These are phyloP conservation scores for Anseranas semipalmata DNA, from an alignment of 2,113 vertebrate genomes.

Conservation along the genomic window DNA sequence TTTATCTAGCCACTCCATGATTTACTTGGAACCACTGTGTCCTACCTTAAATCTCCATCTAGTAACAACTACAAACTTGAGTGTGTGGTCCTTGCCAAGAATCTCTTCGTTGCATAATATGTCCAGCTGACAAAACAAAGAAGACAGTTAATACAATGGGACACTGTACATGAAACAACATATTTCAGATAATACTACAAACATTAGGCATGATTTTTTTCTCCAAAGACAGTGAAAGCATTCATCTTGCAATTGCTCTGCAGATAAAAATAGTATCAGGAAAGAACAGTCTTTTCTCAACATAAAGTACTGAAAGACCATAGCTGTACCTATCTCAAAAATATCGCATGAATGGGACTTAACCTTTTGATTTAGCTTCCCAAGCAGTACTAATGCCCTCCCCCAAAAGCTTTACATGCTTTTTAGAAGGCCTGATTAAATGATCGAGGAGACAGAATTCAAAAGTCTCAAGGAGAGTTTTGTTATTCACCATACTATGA, in stretches of 20 bases:
- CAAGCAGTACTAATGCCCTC: neutral
- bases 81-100: conserved; percentile 97
- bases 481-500: neutral
- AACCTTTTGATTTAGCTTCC: neutral
- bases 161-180: neutral
- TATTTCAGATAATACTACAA: neutral
- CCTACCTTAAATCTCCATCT: conserved; percentile 99
- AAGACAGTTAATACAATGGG: neutral
- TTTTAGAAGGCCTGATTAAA: neutral
- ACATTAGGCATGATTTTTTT: neutral
- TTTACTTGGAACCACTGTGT: neutral
- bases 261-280: neutral
- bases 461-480: neutral
- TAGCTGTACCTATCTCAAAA: neutral
- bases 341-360: neutral
- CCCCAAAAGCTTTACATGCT: neutral
- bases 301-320: neutral
- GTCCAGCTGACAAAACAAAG: conserved; percentile 86
- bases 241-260: neutral
- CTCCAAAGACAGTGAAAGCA: neutral
- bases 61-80: conserved; percentile 99
- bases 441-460: neutral
- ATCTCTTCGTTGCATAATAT: conserved; percentile 99
- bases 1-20: neutral
- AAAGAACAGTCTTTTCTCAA: neutral